A percentile compares a stretch with the other conserved stretches of the same genome.
phyloP scores from a whole-genome alignment of 2,888 invertebrate genomes.

The Dinocampus coccinellae region DNA sequence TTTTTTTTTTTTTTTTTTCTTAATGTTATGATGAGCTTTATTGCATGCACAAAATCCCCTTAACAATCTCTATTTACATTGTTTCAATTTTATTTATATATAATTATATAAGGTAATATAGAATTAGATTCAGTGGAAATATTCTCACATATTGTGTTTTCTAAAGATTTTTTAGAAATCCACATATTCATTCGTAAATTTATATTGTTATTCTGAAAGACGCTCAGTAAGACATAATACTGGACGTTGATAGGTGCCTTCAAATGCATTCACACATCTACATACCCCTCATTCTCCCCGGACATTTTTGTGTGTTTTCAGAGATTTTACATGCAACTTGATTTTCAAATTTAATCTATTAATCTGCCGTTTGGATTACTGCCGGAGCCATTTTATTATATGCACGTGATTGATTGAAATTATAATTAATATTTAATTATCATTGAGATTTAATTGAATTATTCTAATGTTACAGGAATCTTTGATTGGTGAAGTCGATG shows the following conservation, averaged over 20 bases:
- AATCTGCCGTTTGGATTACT: slow-evolving; percentile 49
- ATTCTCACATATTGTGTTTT: neutral
- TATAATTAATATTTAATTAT: slow-evolving; percentile 11
- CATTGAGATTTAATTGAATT: neutral
- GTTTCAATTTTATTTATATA: neutral
- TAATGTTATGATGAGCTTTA: slow-evolving; percentile 22
- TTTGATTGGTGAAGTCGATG: slow-evolving; percentile 75
- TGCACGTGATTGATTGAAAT: slow-evolving; percentile 42
- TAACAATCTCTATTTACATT: slow-evolving; percentile 8
- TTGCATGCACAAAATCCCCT: slow-evolving; percentile 18
- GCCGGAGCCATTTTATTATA: slow-evolving; percentile 37
- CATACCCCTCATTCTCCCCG: slow-evolving; percentile 6
- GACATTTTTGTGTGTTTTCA: slow-evolving; percentile 40
- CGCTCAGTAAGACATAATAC: slow-evolving; percentile 29
- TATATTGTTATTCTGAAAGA: slow-evolving; percentile 17
- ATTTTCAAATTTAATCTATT: slow-evolving; percentile 52
- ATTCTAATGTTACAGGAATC: slow-evolving; percentile 58
- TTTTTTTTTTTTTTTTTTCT: slow-evolving; percentile 16
- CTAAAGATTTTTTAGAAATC: neutral
- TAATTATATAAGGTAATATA: too few species aligned
- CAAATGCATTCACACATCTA: neutral
- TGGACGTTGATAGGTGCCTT: slow-evolving; percentile 31
- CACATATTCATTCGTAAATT: neutral
- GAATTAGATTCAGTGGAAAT: too few species aligned
- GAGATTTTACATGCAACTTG: slow-evolving; percentile 50